Conservation (phyloP, 2,113 vertebrate species). For the Aspiorhynchus laticeps region DNA sequence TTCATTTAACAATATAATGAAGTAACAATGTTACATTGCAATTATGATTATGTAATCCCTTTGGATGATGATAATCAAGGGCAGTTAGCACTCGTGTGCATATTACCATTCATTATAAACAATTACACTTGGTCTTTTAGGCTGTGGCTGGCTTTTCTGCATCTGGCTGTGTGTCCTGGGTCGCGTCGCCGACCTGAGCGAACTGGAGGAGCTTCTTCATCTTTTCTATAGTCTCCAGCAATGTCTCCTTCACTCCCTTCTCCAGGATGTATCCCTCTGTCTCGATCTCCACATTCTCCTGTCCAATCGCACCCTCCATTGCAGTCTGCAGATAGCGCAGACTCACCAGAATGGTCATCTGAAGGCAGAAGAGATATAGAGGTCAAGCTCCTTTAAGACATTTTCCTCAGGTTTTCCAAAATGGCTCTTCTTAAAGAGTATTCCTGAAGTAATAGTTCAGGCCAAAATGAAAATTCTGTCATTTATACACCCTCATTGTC, state of each 20-base stretch:
- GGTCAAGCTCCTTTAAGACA: background rate
- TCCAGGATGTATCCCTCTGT: constrained; percentile 84
- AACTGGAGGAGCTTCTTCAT: constrained; percentile 64
- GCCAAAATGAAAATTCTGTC: background rate
- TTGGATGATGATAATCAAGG: constrained; percentile 31
- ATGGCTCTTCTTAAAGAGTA: background rate
- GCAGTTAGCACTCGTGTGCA: background rate
- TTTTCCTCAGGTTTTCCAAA: background rate
- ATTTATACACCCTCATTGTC: background rate
- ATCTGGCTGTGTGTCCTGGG: background rate
- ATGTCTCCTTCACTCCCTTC: constrained; percentile 78
- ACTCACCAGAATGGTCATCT: constrained; percentile 79
- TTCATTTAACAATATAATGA: background rate
- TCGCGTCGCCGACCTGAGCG: constrained; percentile 64
- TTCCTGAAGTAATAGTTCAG: background rate
- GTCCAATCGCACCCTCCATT: constrained; percentile 76
- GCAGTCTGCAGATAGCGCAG: constrained; percentile 84
- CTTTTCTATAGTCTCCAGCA: constrained; percentile 65
- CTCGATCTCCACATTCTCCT: constrained; percentile 75
- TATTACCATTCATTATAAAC: background rate
- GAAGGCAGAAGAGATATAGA: background rate
- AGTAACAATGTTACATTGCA: background rate
- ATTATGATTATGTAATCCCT: constrained; percentile 10
- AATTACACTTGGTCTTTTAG: constrained; percentile 59
- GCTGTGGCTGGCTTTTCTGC: constrained; percentile 64